These are phyloP conservation scores for Philopotamus ludificatus DNA, from an alignment of 1,140 invertebrate species.

Conservation along the genomic window DNA sequence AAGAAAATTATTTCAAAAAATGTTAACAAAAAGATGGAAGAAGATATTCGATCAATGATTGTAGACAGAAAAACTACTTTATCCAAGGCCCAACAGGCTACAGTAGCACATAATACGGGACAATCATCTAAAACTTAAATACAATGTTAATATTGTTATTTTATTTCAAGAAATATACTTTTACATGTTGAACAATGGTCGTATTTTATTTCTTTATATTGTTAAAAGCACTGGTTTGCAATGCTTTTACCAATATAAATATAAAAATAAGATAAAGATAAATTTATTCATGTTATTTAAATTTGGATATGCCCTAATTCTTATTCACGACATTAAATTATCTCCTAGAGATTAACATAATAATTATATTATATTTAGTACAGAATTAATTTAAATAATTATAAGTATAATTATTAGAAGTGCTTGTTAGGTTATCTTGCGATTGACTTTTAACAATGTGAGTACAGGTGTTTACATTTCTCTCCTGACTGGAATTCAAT, in stretches of 20 bases:
- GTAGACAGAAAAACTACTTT: slow-evolving; percentile 49
- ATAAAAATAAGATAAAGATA: neutral
- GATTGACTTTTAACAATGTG: neutral
- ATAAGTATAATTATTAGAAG: neutral
- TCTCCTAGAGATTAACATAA: too few relatives aligned
- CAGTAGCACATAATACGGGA: slow-evolving; percentile 41
- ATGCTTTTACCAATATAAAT: neutral
- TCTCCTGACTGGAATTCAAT: neutral
- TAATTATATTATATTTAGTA: too few relatives aligned
- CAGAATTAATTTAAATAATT: neutral
- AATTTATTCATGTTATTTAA: too few relatives aligned
- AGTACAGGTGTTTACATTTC: neutral
- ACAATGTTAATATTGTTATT: neutral
- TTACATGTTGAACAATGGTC: too few relatives aligned
- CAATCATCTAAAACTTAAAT: slow-evolving; percentile 37
- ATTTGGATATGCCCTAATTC: too few relatives aligned
- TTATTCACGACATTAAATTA: too few relatives aligned
- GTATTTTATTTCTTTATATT: neutral
- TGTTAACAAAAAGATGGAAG: slow-evolving; percentile 59
- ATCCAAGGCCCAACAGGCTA: slow-evolving; percentile 49
- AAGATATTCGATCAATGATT: slow-evolving; percentile 57
- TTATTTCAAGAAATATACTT: neutral
- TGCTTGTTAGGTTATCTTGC: neutral
- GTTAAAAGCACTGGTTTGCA: too few relatives aligned
- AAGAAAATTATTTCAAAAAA: slow-evolving; percentile 60